A percentile compares a stretch with the other conserved stretches of the same genome.
Evolutionary conservation across 2,797 vertebrate species (phyloP).

Genomic region (Micromesistius poutassou): DNA sequence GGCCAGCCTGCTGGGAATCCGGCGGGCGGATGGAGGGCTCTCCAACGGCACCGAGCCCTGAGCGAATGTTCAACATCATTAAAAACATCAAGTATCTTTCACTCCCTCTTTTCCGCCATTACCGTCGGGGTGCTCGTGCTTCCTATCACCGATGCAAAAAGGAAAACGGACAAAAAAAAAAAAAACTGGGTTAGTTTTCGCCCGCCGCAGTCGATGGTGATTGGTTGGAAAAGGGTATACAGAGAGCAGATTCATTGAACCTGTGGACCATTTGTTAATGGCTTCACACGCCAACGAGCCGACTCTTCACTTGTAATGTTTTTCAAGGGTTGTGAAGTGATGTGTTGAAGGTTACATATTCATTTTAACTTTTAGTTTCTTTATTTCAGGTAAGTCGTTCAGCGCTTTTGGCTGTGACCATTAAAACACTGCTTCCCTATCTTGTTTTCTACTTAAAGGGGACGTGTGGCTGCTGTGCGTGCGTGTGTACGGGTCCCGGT

Average conservation of each 20-base stretch:
- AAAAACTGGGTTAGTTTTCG: conserved; percentile 7
- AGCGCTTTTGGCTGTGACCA: neutral
- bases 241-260: conserved; percentile 13
- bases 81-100: conserved; percentile 67
- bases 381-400: neutral
- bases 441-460: conserved; percentile 17
- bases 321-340: conserved; percentile 19
- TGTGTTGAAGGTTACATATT: conserved; percentile 2
- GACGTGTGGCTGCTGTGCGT: conserved; percentile 31
- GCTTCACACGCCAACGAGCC: conserved; percentile 7
- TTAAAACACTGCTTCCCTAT: conserved; percentile 7
- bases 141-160: conserved; percentile 30
- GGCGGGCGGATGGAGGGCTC: conserved; percentile 50
- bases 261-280: conserved; percentile 14
- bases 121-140: conserved; percentile 37
- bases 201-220: conserved; percentile 26
- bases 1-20: conserved; percentile 58
- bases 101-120: conserved; percentile 34
- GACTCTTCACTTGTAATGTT: conserved; percentile 6
- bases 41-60: conserved; percentile 55
- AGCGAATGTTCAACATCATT: conserved; percentile 68
- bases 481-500: conserved; percentile 26
- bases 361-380: conserved; percentile 22
- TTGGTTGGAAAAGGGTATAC: conserved; percentile 26
- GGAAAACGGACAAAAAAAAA: too few species aligned